These are phyloP conservation scores for Diploptera punctata DNA, from an alignment of 2,888 invertebrate genomes.

Conservation along the genomic window DNA sequence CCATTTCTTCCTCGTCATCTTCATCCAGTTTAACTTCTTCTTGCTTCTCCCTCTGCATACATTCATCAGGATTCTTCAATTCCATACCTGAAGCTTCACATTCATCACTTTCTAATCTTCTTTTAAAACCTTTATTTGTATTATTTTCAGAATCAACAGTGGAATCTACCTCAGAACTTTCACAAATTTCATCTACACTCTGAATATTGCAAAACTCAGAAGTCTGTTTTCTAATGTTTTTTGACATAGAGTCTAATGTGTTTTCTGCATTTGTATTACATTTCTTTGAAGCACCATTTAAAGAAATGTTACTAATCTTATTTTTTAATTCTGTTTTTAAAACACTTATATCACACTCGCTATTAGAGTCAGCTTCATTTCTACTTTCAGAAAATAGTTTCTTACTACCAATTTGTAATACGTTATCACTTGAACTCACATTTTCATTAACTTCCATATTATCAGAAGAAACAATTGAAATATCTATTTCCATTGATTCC, in stretches of 20 bases:
- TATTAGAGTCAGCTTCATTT: not conserved
- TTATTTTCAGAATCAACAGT: no score
- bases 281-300: not conserved
- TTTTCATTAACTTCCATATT: not conserved
- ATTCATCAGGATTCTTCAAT: no score
- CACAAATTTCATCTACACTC: not conserved
- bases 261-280: not conserved
- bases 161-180: not conserved
- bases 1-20: slow-evolving; percentile 43
- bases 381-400: not conserved
- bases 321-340: not conserved
- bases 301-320: not conserved
- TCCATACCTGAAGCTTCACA: no score
- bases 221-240: not conserved
- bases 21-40: slow-evolving; percentile 46
- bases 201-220: not conserved
- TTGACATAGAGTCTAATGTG: not conserved
- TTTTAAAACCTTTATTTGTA: no score
- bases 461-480: not conserved
- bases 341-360: not conserved
- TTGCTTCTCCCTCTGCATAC: no score
- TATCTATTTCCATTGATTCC: not conserved
- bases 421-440: not conserved
- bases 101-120: no score
- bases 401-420: not conserved